Conservation (phyloP, 1,140 invertebrate species). For the Drosophila funebris region DNA sequence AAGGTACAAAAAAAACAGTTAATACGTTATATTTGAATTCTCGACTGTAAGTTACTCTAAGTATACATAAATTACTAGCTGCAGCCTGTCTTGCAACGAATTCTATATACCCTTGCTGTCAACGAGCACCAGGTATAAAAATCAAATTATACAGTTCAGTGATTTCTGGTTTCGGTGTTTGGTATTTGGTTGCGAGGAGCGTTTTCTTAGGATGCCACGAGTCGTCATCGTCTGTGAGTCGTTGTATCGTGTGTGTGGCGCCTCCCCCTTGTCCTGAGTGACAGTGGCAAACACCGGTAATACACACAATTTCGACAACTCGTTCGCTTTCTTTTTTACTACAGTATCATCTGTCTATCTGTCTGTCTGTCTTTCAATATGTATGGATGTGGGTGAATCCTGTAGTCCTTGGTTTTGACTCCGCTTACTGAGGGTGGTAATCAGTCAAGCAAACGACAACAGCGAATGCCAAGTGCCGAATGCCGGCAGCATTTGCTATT, state of each 20-base stretch:
- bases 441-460: slow-evolving; percentile 64
- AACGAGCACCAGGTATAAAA: slow-evolving; percentile 16
- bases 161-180: slow-evolving; percentile 69
- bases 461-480: slow-evolving; percentile 13
- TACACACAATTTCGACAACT: slow-evolving; percentile 35
- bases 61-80: no score
- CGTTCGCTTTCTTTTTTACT: slow-evolving; percentile 13
- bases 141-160: slow-evolving; percentile 77
- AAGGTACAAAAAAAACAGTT: slow-evolving; percentile 17
- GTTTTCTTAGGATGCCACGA: not conserved
- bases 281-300: slow-evolving; percentile 35
- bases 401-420: not conserved
- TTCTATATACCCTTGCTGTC: not conserved
- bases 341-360: not conserved
- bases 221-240: not conserved
- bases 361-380: not conserved
- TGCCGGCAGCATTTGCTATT: slow-evolving; percentile 56
- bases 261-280: not conserved
- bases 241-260: not conserved
- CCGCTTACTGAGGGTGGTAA: slow-evolving; percentile 34
- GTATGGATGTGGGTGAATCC: not conserved
- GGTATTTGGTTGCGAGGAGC: slow-evolving; percentile 41
- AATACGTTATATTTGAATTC: no score
- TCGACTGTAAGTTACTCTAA: no score
- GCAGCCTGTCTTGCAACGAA: no score